A percentile compares a stretch with the other conserved stretches of the same genome.
Evolutionary conservation across 2,113 vertebrate species (phyloP).

Genomic region (Oreotrochilus melanogaster): DNA sequence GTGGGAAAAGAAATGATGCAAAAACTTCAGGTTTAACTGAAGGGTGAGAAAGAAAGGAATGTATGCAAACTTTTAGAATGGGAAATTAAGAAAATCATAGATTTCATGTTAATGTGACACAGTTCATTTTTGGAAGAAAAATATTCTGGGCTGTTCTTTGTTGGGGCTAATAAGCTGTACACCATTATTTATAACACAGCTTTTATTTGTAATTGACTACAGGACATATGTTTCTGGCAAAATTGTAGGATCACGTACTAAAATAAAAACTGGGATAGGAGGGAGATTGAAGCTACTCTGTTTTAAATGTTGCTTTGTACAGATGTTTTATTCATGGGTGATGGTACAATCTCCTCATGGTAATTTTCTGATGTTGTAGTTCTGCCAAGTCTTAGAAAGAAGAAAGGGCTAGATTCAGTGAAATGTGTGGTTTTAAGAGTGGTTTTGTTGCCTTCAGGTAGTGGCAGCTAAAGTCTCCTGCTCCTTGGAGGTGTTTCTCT

Average conservation of each 20-base stretch:
- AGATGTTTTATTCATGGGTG: background rate
- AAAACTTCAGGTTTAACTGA: background rate
- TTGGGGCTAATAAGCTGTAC: background rate
- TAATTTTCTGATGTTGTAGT: background rate
- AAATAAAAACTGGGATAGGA: background rate
- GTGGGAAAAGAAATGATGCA: conserved; percentile 3
- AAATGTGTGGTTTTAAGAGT: accelerated
- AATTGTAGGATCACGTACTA: background rate
- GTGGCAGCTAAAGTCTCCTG: background rate
- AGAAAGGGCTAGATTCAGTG: background rate
- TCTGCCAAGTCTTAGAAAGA: background rate
- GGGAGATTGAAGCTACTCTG: background rate
- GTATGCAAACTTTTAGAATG: background rate
- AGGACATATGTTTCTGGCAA: background rate
- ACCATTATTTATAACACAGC: background rate
- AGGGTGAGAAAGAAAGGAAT: background rate
- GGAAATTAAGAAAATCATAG: background rate
- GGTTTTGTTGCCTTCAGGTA: background rate
- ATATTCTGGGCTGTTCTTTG: background rate
- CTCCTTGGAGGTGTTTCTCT: background rate
- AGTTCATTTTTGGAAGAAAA: background rate
- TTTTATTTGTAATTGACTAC: conserved; percentile 32
- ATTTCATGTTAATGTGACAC: background rate
- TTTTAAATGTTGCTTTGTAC: background rate
- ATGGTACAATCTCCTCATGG: background rate